phyloP scores from a whole-genome alignment of 2,888 invertebrate species.

The Catonia carolina region DNA sequence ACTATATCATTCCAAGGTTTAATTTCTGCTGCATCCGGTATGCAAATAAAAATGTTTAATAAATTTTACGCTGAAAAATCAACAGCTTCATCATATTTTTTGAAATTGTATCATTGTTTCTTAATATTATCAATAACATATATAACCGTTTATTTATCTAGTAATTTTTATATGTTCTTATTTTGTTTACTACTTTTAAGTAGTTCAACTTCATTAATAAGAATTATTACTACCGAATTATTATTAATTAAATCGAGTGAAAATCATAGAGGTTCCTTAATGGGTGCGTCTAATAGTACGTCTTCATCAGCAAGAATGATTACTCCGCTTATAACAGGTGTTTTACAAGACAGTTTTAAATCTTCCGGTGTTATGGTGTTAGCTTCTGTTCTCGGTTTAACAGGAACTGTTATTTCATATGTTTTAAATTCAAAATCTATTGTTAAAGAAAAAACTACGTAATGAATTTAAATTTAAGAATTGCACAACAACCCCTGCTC shows the following conservation, averaged over 20 bases:
- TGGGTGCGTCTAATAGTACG: slow-evolving; percentile 20
- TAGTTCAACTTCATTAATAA: slow-evolving; percentile 11
- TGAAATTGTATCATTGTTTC: slow-evolving; percentile 16
- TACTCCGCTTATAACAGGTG: slow-evolving; percentile 9
- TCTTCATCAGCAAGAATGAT: slow-evolving; percentile 11
- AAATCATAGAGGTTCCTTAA: slow-evolving; percentile 17
- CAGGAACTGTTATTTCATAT: too few relatives aligned
- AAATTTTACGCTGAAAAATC: background rate
- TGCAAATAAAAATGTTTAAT: slow-evolving; percentile 6
- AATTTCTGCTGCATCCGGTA: slow-evolving; percentile 7
- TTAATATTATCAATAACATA: slow-evolving; percentile 14
- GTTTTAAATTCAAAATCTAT: too few relatives aligned
- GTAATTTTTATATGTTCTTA: background rate
- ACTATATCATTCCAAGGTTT: slow-evolving; percentile 22
- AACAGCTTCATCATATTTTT: slow-evolving; percentile 3
- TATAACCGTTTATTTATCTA: background rate
- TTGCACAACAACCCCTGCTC: too few relatives aligned
- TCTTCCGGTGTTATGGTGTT: too few relatives aligned
- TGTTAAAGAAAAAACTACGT: too few relatives aligned
- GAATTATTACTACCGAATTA: slow-evolving; percentile 15
- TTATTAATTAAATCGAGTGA: background rate
- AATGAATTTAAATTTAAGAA: too few relatives aligned
- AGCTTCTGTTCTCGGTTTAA: too few relatives aligned
- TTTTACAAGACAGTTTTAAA: background rate
- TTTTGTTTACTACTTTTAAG: slow-evolving; percentile 15